Percentiles rank a stretch among this genome's conserved stretches.
Evolutionary conservation across 2,888 invertebrate genomes (phyloP).

Genomic region (Drosophila lacicola): DNA sequence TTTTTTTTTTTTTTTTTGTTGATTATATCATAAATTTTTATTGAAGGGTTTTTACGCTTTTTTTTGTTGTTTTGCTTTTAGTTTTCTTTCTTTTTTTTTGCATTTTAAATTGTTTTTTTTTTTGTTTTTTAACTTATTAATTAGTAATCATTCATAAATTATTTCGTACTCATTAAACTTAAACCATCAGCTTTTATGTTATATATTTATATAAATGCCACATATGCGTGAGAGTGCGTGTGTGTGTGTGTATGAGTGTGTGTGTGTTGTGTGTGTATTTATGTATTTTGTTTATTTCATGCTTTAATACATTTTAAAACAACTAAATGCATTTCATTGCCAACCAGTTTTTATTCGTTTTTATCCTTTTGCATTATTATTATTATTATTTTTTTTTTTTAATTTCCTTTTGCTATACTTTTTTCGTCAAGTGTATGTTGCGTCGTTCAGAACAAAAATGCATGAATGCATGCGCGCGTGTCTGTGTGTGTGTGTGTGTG

Average conservation of each 20-base stretch:
- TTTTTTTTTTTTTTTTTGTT: conserved; percentile 57
- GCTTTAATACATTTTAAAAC: conserved; percentile 44
- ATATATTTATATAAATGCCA: conserved; percentile 69
- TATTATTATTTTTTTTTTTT: conserved; percentile 21
- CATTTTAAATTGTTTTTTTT: conserved; percentile 45
- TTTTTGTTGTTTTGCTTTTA: conserved; percentile 48
- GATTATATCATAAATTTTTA: conserved; percentile 83
- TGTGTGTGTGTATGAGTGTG: conserved; percentile 29
- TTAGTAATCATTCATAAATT: conserved; percentile 78
- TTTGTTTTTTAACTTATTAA: conserved; percentile 52
- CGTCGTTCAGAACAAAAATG: background rate
- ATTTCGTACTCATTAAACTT: conserved; percentile 77
- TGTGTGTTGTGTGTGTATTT: conserved; percentile 13
- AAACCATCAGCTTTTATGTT: conserved; percentile 75
- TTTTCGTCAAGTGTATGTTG: conserved; percentile 36
- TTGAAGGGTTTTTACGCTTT: conserved; percentile 79
- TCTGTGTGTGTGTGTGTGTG: conserved; percentile 6
- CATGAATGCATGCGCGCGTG: conserved; percentile 2
- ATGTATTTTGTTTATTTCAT: conserved; percentile 17
- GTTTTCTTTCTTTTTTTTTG: conserved; percentile 25
- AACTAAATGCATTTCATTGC: conserved; percentile 60
- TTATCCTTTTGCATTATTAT: background rate
- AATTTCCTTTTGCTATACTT: conserved; percentile 55
- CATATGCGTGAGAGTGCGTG: conserved; percentile 56
- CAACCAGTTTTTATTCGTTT: conserved; percentile 40